A percentile compares a stretch with the other conserved stretches of the same genome.
These are phyloP conservation scores for Sycophila sp. DNA, from an alignment of 1,140 invertebrate species.

Conservation along the genomic window DNA sequence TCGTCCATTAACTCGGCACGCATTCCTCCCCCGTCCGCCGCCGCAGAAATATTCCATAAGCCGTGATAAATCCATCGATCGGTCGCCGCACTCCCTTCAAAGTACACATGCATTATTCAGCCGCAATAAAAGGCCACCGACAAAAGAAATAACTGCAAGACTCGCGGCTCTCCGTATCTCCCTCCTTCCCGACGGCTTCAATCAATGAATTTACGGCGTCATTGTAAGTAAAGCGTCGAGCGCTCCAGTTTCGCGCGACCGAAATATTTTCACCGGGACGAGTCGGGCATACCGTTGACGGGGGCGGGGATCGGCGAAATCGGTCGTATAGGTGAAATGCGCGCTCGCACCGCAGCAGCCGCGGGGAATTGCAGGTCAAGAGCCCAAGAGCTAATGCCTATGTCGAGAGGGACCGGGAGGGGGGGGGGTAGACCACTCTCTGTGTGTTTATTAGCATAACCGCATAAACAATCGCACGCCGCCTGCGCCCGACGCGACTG, in stretches of 20 bases:
- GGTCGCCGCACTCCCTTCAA: too few relatives aligned
- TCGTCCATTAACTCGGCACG: too few relatives aligned
- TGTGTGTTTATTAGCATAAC: conserved; percentile 33
- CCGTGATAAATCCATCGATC: too few relatives aligned
- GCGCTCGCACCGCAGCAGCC: conserved; percentile 25
- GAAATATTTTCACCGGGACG: neutral
- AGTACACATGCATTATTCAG: neutral
- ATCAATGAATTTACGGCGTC: conserved; percentile 18
- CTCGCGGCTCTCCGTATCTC: too few relatives aligned
- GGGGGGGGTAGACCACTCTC: too few relatives aligned
- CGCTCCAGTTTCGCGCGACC: too few relatives aligned
- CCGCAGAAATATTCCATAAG: too few relatives aligned
- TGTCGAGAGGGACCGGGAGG: too few relatives aligned
- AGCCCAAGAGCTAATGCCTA: conserved; percentile 5
- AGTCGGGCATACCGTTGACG: too few relatives aligned
- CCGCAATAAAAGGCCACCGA: neutral
- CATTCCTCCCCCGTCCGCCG: too few relatives aligned
- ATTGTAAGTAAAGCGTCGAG: conserved; percentile 10
- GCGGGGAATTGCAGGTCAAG: conserved; percentile 44
- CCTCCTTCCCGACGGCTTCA: neutral
- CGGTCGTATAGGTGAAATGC: neutral
- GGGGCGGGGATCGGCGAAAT: too few relatives aligned
- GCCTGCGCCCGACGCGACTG: neutral
- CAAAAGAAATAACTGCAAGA: too few relatives aligned
- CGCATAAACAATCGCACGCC: conserved; percentile 25